These are phyloP conservation scores for Drosophila athabasca DNA, from an alignment of 1,140 invertebrate genomes.

Conservation along the genomic window DNA sequence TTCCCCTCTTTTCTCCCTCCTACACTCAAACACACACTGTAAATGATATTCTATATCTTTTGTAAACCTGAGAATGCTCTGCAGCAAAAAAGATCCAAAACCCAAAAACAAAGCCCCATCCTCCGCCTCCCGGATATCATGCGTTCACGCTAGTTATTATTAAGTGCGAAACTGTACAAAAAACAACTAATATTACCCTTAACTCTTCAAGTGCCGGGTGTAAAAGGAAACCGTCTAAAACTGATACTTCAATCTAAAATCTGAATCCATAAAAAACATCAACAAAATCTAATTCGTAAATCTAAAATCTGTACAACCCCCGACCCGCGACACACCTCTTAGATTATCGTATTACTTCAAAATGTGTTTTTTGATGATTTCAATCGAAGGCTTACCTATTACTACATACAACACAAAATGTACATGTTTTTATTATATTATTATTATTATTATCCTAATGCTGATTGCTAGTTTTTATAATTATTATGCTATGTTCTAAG, in stretches of 20 bases:
- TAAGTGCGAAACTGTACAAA: constrained; percentile 45
- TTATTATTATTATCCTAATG: constrained; percentile 46
- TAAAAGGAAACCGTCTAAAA: neutral
- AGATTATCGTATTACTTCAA: constrained; percentile 36
- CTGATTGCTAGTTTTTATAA: constrained; percentile 34
- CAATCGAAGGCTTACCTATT: constrained; percentile 2
- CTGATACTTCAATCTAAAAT: neutral
- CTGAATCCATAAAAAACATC: too few relatives aligned
- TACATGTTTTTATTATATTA: constrained; percentile 58
- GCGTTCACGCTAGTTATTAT: constrained; percentile 61
- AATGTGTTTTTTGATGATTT: neutral
- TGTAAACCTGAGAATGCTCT: constrained; percentile 14
- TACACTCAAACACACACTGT: neutral
- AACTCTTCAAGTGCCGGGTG: too few relatives aligned
- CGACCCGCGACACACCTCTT: neutral
- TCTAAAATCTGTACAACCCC: too few relatives aligned
- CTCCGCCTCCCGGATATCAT: neutral
- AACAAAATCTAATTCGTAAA: too few relatives aligned
- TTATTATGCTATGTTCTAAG: constrained; percentile 10
- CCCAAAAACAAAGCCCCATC: neutral
- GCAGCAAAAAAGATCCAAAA: constrained; percentile 8
- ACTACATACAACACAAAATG: constrained; percentile 1
- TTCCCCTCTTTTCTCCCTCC: constrained; percentile 2
- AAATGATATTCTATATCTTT: constrained; percentile 5
- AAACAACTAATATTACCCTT: too few relatives aligned